These are phyloP conservation scores for Ageneiosus marmoratus DNA, from an alignment of 2,113 vertebrate species.

Conservation along the genomic window DNA sequence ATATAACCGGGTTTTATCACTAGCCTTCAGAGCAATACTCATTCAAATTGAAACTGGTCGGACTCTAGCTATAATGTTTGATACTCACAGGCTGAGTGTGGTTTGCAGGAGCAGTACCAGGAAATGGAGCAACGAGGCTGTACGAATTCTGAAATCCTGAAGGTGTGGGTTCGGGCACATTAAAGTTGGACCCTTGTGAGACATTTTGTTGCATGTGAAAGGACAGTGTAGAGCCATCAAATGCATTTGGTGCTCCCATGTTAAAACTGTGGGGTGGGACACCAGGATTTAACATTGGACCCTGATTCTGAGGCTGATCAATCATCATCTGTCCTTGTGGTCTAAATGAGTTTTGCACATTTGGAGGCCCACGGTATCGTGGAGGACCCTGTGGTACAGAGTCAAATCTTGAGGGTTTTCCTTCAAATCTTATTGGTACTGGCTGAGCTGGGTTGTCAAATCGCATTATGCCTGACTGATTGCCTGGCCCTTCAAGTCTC, in stretches of 20 bases:
- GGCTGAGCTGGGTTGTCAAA: constrained; percentile 83
- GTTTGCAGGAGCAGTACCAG: constrained; percentile 77
- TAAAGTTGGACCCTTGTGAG: constrained; percentile 80
- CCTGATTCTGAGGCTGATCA: constrained; percentile 78
- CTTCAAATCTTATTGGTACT: constrained; percentile 82
- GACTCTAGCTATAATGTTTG: not conserved
- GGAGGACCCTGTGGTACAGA: constrained; percentile 74
- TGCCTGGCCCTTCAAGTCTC: constrained; percentile 77
- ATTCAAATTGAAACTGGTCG: not conserved
- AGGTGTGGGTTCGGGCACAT: constrained; percentile 74
- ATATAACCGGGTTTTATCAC: not conserved
- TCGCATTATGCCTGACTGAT: constrained; percentile 75
- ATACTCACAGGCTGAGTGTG: constrained; percentile 80
- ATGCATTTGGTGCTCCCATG: constrained; percentile 75
- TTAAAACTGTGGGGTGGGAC: constrained; percentile 75
- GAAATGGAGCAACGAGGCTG: constrained; percentile 75
- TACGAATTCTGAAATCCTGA: constrained; percentile 75
- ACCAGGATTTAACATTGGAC: constrained; percentile 66
- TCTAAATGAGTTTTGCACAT: constrained; percentile 72
- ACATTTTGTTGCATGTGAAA: constrained; percentile 78
- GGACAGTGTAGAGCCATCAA: constrained; percentile 73
- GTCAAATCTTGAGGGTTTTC: constrained; percentile 76
- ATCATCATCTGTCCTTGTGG: constrained; percentile 74
- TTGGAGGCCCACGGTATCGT: constrained; percentile 67
- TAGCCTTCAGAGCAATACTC: not conserved